phyloP scores from a whole-genome alignment of 2,113 vertebrate species.

The Mesocricetus auratus region DNA sequence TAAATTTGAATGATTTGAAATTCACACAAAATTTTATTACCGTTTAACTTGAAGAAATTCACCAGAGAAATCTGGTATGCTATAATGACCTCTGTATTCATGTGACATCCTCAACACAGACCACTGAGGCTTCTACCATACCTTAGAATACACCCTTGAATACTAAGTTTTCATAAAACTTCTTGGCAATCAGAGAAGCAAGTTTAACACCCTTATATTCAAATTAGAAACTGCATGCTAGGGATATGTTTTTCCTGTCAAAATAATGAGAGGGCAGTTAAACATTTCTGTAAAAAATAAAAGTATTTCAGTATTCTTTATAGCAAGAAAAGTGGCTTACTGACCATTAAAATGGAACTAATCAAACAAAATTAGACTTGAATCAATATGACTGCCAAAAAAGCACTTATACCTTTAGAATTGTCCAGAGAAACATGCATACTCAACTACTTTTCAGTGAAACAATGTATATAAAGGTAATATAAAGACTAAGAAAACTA shows the following conservation, averaged over 20 bases:
- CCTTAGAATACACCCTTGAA: not conserved
- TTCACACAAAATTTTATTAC: conserved; percentile 66
- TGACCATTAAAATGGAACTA: not conserved
- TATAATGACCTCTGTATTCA: conserved; percentile 37
- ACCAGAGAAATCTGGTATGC: not conserved
- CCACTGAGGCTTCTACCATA: not conserved
- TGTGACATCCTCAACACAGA: not conserved
- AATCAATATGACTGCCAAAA: not conserved
- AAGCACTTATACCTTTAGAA: not conserved
- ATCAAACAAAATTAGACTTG: not conserved
- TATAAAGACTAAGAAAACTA: not conserved
- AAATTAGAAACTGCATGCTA: conserved; percentile 18
- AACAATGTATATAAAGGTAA: not conserved
- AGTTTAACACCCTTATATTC: not conserved
- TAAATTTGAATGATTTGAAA: conserved; percentile 66
- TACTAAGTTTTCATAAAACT: not conserved
- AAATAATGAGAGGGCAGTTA: not conserved
- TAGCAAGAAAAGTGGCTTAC: not conserved
- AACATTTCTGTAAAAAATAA: not conserved
- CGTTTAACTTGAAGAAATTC: conserved; percentile 63
- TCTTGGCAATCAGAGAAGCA: not conserved
- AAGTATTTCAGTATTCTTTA: not conserved
- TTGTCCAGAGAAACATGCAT: not conserved
- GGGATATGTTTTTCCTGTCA: not conserved
- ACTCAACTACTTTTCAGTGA: not conserved